Conservation (phyloP, 2,888 invertebrate genomes). For the Epirrita christyi region DNA sequence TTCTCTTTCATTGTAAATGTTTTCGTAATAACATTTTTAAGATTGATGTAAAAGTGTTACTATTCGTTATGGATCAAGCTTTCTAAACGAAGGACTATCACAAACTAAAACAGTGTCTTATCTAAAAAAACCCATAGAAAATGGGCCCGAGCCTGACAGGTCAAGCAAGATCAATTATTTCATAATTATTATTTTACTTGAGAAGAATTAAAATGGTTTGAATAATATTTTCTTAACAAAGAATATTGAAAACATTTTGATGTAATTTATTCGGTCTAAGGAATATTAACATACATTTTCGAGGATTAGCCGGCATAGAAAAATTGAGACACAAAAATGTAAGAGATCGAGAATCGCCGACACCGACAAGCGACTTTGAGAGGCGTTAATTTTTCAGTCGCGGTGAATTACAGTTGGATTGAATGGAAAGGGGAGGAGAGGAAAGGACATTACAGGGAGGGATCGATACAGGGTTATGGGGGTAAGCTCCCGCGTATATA, state of each 20-base stretch:
- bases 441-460: conserved; percentile 27
- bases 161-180: too few relatives aligned
- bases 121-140: too few relatives aligned
- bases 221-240: too few relatives aligned
- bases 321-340: conserved; percentile 52
- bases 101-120: too few relatives aligned
- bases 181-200: too few relatives aligned
- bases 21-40: conserved; percentile 5
- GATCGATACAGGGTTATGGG: conserved; percentile 44
- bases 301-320: conserved; percentile 43
- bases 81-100: too few relatives aligned
- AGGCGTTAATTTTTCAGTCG: conserved; percentile 56
- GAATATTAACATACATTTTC: conserved; percentile 45
- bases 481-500: conserved; percentile 34
- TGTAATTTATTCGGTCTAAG: conserved; percentile 46
- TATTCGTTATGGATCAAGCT: too few relatives aligned
- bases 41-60: conserved; percentile 4
- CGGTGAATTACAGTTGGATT: conserved; percentile 48
- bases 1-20: conserved; percentile 7
- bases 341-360: conserved; percentile 28
- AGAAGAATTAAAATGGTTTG: too few relatives aligned
- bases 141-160: too few relatives aligned
- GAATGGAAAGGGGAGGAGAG: conserved; percentile 34
- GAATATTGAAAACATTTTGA: conserved; percentile 39
- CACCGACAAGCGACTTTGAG: conserved; percentile 37